These are phyloP conservation scores for Euphydryas editha DNA, from an alignment of 2,888 invertebrate species.

Conservation along the genomic window DNA sequence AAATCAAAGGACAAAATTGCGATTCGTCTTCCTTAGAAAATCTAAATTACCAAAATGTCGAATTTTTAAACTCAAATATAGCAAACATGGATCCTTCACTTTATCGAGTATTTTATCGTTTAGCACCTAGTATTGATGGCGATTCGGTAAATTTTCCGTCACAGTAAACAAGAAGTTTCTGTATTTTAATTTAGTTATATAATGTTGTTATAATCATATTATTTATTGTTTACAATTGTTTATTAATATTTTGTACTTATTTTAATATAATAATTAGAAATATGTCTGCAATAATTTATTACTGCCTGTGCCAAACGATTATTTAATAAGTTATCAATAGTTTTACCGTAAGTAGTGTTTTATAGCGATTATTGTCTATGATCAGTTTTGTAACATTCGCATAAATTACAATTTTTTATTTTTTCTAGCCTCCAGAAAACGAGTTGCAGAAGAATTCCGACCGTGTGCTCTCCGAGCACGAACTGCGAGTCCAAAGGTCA, in stretches of 20 bases:
- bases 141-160: constrained; percentile 61
- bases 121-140: constrained; percentile 59
- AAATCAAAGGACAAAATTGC: constrained; percentile 55
- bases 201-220: neutral
- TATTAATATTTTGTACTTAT: neutral
- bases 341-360: constrained; percentile 25
- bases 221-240: neutral
- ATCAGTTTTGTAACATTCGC: constrained; percentile 16
- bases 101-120: constrained; percentile 60
- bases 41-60: constrained; percentile 51
- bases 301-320: neutral
- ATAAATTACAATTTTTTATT: constrained; percentile 30
- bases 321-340: neutral
- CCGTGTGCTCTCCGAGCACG: constrained; percentile 95
- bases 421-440: constrained; percentile 95
- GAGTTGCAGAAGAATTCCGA: constrained; percentile 94
- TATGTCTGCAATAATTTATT: constrained; percentile 1
- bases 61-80: constrained; percentile 41
- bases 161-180: constrained; percentile 34
- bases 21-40: constrained; percentile 74
- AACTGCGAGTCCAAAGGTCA: constrained; percentile 95
- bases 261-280: neutral
- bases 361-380: neutral
- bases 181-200: neutral
- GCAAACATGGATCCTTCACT: constrained; percentile 49